A percentile compares a stretch with the other conserved stretches of the same genome.
phyloP scores from a whole-genome alignment of 2,888 invertebrate genomes.

The Allophyes oxyacanthae region DNA sequence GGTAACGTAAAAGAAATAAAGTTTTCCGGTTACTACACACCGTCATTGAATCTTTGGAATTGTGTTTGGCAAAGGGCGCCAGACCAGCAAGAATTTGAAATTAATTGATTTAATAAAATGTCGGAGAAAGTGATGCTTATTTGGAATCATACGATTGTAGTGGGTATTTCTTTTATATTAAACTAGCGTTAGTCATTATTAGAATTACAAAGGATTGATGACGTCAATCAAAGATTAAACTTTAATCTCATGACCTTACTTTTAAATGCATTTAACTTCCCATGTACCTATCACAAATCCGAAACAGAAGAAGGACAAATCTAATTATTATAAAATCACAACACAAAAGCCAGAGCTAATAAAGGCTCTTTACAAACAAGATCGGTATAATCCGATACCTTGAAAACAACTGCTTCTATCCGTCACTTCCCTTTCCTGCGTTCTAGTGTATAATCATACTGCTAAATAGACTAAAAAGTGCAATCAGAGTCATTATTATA shows the following conservation, averaged over 20 bases:
- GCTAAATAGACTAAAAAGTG: constrained; percentile 65
- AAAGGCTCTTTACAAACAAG: constrained; percentile 53
- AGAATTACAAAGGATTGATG: too few species aligned
- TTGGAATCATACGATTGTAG: too few species aligned
- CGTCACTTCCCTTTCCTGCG: constrained; percentile 83
- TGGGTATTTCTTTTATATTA: too few species aligned
- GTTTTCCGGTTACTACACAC: too few species aligned
- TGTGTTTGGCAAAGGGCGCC: too few species aligned
- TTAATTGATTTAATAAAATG: too few species aligned
- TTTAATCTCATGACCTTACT: constrained; percentile 7
- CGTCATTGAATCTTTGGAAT: too few species aligned
- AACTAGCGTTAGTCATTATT: too few species aligned
- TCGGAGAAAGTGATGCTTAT: too few species aligned
- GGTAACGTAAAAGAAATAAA: too few species aligned
- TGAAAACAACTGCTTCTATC: constrained; percentile 69
- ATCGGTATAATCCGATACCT: constrained; percentile 68
- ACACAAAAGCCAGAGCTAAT: constrained; percentile 51
- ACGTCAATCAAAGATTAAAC: constrained; percentile 8
- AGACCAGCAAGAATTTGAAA: too few species aligned
- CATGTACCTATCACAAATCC: neutral
- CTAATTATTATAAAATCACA: constrained; percentile 17
- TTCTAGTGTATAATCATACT: constrained; percentile 63
- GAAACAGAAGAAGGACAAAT: constrained; percentile 3
- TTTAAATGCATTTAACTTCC: neutral
- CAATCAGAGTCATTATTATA: constrained; percentile 59